phyloP scores from a whole-genome alignment of 2,888 invertebrate genomes.

The Priocnemis perturbator region DNA sequence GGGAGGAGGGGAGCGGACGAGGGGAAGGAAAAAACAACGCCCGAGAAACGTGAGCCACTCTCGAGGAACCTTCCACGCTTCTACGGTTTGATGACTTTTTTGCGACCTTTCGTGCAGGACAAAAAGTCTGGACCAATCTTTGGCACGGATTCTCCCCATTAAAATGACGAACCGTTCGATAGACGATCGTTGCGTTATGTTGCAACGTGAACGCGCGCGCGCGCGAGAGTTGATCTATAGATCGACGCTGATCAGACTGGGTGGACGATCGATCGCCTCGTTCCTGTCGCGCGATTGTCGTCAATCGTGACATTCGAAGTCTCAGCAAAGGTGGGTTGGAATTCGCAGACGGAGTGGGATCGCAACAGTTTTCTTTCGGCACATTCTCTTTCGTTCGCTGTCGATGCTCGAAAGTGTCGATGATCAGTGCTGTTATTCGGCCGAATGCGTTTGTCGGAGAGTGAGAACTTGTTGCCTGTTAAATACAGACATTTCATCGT shows the following conservation, averaged over 20 bases:
- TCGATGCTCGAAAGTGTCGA: no score
- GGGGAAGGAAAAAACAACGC: not conserved
- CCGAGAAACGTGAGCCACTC: constrained; percentile 51
- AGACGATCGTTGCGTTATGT: not conserved
- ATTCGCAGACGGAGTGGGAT: no score
- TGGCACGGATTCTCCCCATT: constrained; percentile 15
- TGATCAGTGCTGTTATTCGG: no score
- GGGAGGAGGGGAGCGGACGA: not conserved
- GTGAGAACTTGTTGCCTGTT: no score
- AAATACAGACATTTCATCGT: no score
- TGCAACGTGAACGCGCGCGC: not conserved
- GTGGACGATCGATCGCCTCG: no score
- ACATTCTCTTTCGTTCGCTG: no score
- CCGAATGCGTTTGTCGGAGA: no score
- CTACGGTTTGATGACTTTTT: constrained; percentile 45
- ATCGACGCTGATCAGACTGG: no score
- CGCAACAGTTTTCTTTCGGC: no score
- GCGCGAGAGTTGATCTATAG: no score
- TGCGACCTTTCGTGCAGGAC: constrained; percentile 40
- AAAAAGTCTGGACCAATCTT: constrained; percentile 35
- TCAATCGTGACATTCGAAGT: constrained; percentile 52
- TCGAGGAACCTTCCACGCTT: constrained; percentile 28
- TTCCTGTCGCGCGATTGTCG: constrained; percentile 54
- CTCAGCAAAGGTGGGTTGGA: constrained; percentile 35
- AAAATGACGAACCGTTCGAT: constrained; percentile 5